Percentiles rank a stretch among this genome's conserved stretches.
phyloP scores from a whole-genome alignment of 1,140 invertebrate species.

The Steinernema khuongi region DNA sequence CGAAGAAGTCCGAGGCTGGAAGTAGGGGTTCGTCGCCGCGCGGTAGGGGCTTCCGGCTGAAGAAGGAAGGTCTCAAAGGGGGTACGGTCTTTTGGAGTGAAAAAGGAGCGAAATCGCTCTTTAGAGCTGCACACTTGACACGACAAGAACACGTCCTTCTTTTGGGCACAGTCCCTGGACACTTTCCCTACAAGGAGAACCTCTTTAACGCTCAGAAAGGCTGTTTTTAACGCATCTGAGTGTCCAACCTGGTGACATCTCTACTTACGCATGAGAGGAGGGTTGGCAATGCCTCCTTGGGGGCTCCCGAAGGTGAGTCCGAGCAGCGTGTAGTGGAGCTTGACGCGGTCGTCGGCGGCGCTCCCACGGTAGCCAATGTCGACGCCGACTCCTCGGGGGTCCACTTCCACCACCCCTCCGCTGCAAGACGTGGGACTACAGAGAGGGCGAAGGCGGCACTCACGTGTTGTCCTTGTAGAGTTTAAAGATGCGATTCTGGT shows the following conservation, averaged over 20 bases:
- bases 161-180: slow-evolving; percentile 5
- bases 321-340: slow-evolving; percentile 6
- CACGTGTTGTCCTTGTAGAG: slow-evolving; percentile 27
- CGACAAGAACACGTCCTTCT: no score
- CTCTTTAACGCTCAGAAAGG: background rate
- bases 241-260: no score
- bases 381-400: slow-evolving; percentile 29
- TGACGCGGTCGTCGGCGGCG: slow-evolving; percentile 27
- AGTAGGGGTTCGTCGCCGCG: slow-evolving; percentile 18
- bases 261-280: background rate
- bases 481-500: slow-evolving; percentile 25
- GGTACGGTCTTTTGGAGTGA: background rate
- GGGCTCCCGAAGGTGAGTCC: background rate
- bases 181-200: slow-evolving; percentile 17
- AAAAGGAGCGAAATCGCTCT: no score
- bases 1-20: slow-evolving; percentile 14
- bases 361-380: slow-evolving; percentile 27
- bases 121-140: no score
- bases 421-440: background rate
- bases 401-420: slow-evolving; percentile 30
- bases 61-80: slow-evolving; percentile 18
- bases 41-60: slow-evolving; percentile 8
- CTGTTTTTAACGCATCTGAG: no score
- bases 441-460: background rate
- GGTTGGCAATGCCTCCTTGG: background rate